Base-by-base conservation (phyloP, 2,113 vertebrate species). In the Rousettus leschenaultii region DNA sequence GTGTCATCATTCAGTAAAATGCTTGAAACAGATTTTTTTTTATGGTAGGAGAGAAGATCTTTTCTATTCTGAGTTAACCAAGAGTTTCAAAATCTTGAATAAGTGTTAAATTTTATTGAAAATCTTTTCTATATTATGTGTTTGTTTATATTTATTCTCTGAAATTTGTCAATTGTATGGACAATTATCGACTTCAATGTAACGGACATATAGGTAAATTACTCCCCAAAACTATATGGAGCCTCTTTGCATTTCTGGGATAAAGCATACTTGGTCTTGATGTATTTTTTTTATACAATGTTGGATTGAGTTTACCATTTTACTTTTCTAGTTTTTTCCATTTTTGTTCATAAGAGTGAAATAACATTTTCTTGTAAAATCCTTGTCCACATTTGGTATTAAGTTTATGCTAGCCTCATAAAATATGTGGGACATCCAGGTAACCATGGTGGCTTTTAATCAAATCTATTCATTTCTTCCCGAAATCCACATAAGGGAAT, bases 21-120 rank as follows among this genome's bases (percentile, higher is more conserved):
- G 48, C 24, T 68, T 82, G 26, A 82, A 63, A 77, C 82, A 89
- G 11, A 82, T 65, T 82, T 74, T 89, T 79, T 55, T 57, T 79
- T 40, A 45, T 55, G 78, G 33, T 53, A 19, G 80, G 90, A 86
- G 45, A 71, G 80, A 94, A 86, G 45, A 71, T 92, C 12, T 4
- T 74, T 84, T 51, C 38, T 87, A 71, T 77, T 59, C 33, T 33
- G 70, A 59, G 51, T 79, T 93, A 77, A 92, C 57, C 53, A 71
- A 43, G 15, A 79, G 51, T 93, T 89, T 79, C 66, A 75, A 93
- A 96, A 61, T 83, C 22, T 87, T 63, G n/a, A 77, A 73, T 79
- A 6, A 45, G 14, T 61, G 55, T 82, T 83, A 8, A 88, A 96
- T 89, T 91, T 82, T 87, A 91, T 83, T 94, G 7, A 96, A 68